A percentile compares a stretch with the other conserved stretches of the same genome.
phyloP scores from a whole-genome alignment of 37 sponge, comb jelly and placozoan species.

The Halisarca cf. caerulea region DNA sequence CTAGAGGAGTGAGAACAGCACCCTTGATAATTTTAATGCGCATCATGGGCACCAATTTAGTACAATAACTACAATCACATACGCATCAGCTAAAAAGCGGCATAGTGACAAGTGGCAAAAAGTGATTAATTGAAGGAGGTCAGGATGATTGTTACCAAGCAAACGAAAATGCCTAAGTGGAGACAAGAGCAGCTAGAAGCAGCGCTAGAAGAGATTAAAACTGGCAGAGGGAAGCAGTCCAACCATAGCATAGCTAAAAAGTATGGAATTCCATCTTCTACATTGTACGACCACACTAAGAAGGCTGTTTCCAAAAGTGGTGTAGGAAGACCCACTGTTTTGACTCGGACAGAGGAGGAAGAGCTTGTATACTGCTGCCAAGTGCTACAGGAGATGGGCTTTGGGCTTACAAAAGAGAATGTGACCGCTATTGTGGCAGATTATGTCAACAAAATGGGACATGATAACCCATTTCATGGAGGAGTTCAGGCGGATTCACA shows the following conservation, averaged over 20 bases:
- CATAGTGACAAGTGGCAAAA: background rate
- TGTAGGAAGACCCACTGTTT: slow-evolving; percentile 2
- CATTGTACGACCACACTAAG: slow-evolving; percentile 4
- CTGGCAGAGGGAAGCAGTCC: background rate
- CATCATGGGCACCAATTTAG: background rate
- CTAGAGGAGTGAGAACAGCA: too few relatives aligned
- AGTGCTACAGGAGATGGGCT: slow-evolving; percentile 12
- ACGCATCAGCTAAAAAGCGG: background rate
- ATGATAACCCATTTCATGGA: slow-evolving; percentile 7
- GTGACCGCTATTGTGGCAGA: background rate
- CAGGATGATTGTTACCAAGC: background rate
- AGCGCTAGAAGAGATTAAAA: background rate
- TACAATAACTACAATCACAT: background rate
- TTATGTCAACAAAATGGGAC: background rate
- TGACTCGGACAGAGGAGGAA: slow-evolving; percentile 4
- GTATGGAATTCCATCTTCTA: slow-evolving; percentile 20
- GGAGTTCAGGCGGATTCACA: background rate
- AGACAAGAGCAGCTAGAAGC: slow-evolving; percentile 12
- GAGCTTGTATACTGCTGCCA: slow-evolving; percentile 27
- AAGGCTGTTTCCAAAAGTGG: slow-evolving; percentile 7
- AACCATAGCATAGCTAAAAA: background rate
- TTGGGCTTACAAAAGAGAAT: slow-evolving; percentile 7
- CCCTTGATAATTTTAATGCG: too few relatives aligned
- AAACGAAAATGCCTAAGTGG: slow-evolving; percentile 11
- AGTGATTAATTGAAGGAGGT: background rate